A percentile compares a stretch with the other conserved stretches of the same genome.
These are phyloP conservation scores for Arenicola marina DNA, from an alignment of 2,888 invertebrate species.

Conservation along the genomic window DNA sequence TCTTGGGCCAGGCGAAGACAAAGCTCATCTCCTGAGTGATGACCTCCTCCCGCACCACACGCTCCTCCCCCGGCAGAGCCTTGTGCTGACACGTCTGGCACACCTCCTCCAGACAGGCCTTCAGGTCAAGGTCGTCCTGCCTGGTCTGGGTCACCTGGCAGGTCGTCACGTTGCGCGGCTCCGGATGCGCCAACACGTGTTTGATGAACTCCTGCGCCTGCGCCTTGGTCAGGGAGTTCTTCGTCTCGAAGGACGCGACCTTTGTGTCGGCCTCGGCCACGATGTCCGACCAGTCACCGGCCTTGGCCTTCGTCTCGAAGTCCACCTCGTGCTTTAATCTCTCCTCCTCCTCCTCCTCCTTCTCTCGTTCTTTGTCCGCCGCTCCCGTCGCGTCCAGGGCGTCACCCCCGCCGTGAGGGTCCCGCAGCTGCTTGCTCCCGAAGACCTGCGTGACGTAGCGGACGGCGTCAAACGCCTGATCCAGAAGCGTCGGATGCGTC, in stretches of 20 bases:
- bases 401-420: neutral
- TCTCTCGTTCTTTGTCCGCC: neutral
- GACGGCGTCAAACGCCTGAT: constrained; percentile 4
- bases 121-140: neutral
- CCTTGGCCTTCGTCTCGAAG: neutral
- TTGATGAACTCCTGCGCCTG: neutral
- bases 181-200: neutral
- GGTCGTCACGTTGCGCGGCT: too few species aligned
- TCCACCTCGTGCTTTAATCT: neutral
- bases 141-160: neutral
- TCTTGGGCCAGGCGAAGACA: constrained; percentile 10
- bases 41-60: constrained; percentile 3
- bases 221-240: neutral
- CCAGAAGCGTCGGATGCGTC: neutral
- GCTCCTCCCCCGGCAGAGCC: neutral
- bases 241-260: neutral
- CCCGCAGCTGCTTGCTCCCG: neutral
- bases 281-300: neutral
- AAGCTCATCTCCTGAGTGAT: constrained; percentile 9
- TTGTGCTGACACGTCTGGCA: neutral
- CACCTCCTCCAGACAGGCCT: neutral
- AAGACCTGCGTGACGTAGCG: neutral
- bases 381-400: neutral
- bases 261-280: neutral
- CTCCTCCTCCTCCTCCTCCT: neutral